Conservation (phyloP, 2,113 vertebrate genomes). For the Eleginops maclovinus region DNA sequence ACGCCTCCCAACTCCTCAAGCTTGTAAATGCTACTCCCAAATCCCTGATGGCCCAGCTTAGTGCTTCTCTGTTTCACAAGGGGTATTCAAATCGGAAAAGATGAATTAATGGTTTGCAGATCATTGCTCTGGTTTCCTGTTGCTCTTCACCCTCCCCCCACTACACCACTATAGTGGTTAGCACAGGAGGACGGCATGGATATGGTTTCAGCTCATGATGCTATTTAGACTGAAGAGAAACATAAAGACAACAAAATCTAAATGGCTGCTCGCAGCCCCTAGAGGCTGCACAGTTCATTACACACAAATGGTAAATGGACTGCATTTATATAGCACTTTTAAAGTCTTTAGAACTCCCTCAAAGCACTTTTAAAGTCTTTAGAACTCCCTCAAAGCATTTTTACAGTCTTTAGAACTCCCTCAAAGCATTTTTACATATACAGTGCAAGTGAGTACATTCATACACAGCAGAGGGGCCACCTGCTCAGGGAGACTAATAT, state of each 20-base stretch:
- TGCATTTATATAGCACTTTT: too few relatives aligned
- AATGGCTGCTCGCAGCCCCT: not conserved
- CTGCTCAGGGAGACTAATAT: too few relatives aligned
- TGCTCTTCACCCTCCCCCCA: constrained; percentile 30
- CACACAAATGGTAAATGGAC: not conserved
- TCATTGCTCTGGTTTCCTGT: constrained; percentile 57
- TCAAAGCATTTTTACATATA: too few relatives aligned
- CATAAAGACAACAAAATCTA: not conserved
- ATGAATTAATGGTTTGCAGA: constrained; percentile 57
- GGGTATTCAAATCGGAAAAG: constrained; percentile 58
- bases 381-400: too few relatives aligned
- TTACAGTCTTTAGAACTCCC: too few relatives aligned
- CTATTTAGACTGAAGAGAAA: constrained; percentile 21
- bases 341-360: too few relatives aligned
- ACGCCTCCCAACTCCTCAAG: not conserved
- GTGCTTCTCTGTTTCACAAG: constrained; percentile 67
- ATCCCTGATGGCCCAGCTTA: constrained; percentile 50
- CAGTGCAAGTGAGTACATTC: too few relatives aligned
- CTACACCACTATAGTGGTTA: not conserved
- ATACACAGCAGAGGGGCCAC: too few relatives aligned
- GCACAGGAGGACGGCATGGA: constrained; percentile 33
- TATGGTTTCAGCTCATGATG: constrained; percentile 36
- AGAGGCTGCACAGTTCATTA: not conserved
- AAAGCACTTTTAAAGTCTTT: too few relatives aligned
- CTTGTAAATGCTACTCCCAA: constrained; percentile 28